Evolutionary conservation across 2,888 invertebrate genomes (phyloP), one percentile per base, ranked within the genome.

Genomic region (Xiphydria camelus): DNA sequence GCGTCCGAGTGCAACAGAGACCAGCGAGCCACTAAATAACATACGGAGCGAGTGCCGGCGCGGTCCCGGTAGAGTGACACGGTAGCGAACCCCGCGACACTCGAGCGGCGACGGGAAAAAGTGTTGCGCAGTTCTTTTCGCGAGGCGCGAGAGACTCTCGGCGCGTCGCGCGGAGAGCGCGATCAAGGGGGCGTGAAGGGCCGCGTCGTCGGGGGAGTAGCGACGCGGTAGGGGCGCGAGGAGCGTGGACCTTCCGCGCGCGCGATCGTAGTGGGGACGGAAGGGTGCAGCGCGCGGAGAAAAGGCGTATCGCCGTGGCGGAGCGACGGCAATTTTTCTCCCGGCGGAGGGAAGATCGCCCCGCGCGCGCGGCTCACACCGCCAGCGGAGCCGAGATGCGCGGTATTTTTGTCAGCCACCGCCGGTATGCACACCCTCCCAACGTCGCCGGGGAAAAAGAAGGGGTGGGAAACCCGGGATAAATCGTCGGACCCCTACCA

Each of bases 81-180:
- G 20, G 41, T 33, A 34, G 34, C 22, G 25, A 19, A 14, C 31
- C 32, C 18, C 22, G 26, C 40, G 41, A 45, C 41, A 41, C 40
- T 45, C 35, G 19, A 34, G 29, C 45, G 18, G 29, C 41, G 33
- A 18, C 34, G 40, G 46, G 29, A 43, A 43, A 43, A 43, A 43
- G 61, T 54, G 59, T 62, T 61, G 54, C 57, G 57, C 64, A 64
- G 59, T 66, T 66, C 59, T 64, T n/a, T 64, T 66, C 56, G 52
- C 51, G 46, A 48, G 42, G 49, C 49, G 41, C 46, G 52, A 49
- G 53, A 57, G 51, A 14, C 55, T 65, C 57, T 50, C 55, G 55
- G 56, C 62, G 57, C 61, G 57, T 61, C 58, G 57, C 55, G 52
- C 57, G 45, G 41, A 41, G 47, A 33, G 34, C 44, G 43, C 47